phyloP scores from a whole-genome alignment of 2,113 vertebrate genomes.

The Salvator merianae region DNA sequence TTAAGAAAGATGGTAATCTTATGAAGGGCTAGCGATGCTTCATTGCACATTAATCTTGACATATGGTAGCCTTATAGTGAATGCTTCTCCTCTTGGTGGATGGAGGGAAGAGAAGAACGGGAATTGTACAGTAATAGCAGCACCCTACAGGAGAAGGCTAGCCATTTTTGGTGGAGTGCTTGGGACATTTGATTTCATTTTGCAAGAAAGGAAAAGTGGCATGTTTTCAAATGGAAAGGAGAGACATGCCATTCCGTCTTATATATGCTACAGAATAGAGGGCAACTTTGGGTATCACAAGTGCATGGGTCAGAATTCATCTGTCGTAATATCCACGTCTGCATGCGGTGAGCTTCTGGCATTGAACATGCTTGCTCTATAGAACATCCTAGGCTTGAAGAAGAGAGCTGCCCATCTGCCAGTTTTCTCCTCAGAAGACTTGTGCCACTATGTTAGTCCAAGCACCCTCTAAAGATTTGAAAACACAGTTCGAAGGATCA shows the following conservation, averaged over 20 bases:
- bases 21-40: neutral
- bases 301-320: neutral
- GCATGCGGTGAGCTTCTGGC: neutral
- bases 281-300: constrained; percentile 1
- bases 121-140: neutral
- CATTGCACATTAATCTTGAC: neutral
- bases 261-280: neutral
- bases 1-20: neutral
- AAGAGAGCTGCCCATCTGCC: neutral
- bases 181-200: neutral
- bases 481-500: neutral
- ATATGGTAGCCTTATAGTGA: neutral
- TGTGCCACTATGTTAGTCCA: neutral
- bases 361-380: neutral
- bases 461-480: neutral
- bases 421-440: neutral
- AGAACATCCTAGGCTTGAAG: neutral
- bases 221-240: neutral
- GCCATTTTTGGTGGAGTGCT: neutral
- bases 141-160: neutral
- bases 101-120: neutral
- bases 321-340: neutral
- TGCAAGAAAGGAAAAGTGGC: neutral
- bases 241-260: neutral
- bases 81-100: neutral